Conservation (phyloP, 2,888 invertebrate genomes). For the Ophion slaviceki region DNA sequence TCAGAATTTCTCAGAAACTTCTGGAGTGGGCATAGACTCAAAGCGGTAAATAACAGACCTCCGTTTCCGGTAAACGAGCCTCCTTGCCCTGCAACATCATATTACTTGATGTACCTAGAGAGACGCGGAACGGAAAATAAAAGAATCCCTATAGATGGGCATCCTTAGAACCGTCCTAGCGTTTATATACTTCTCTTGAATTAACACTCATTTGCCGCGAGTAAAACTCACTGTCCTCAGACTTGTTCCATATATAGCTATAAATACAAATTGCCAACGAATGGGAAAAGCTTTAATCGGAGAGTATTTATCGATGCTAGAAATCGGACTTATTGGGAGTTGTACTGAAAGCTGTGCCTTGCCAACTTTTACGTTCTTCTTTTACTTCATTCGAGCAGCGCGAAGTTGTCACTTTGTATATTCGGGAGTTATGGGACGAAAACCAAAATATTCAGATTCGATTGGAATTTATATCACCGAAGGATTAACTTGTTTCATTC, state of each 20-base stretch:
- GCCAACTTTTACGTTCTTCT: too few relatives aligned
- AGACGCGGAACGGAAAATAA: slow-evolving; percentile 21
- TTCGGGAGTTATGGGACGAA: too few relatives aligned
- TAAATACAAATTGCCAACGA: too few relatives aligned
- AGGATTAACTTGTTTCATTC: too few relatives aligned
- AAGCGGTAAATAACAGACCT: slow-evolving; percentile 58
- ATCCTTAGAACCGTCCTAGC: neutral
- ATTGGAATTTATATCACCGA: too few relatives aligned
- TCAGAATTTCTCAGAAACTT: slow-evolving; percentile 57
- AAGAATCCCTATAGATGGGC: slow-evolving; percentile 9
- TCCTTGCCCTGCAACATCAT: slow-evolving; percentile 18
- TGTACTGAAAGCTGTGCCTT: too few relatives aligned
- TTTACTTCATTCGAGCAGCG: too few relatives aligned
- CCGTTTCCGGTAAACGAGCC: slow-evolving; percentile 24
- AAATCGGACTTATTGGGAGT: too few relatives aligned
- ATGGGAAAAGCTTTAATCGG: too few relatives aligned
- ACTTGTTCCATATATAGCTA: neutral
- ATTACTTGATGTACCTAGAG: slow-evolving; percentile 12
- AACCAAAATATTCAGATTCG: too few relatives aligned
- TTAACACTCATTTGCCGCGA: neutral
- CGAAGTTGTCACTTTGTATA: too few relatives aligned
- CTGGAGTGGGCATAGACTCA: slow-evolving; percentile 40
- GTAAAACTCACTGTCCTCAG: neutral
- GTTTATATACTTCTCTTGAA: neutral
- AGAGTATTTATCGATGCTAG: too few relatives aligned